Base-by-base conservation (phyloP, 1,140 invertebrate species). In the Neomicropteryx cornuta region DNA sequence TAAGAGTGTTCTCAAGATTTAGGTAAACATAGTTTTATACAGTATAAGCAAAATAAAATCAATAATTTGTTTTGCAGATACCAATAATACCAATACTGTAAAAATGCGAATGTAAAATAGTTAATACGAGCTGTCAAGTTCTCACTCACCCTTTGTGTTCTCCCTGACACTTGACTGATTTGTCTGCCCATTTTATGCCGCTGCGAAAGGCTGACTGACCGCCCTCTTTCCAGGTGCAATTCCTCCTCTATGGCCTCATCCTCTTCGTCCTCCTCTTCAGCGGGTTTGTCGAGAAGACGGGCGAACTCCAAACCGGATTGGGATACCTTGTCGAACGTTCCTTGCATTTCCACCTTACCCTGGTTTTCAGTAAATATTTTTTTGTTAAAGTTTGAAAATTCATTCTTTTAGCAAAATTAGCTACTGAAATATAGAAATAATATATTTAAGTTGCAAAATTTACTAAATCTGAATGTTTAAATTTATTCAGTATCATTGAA, bases 271-370 rank as follows among this genome's bases (percentile, higher is more conserved):
- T 17, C 37, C 13, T 33, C 31, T n/a, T 27, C 18, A 10, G 5
- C 17, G 8, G 30, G 18, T 33, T 24, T 36, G 18, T 38, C 10
- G 10, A 65, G 35, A 24, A 65, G 37, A 45, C 56, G 49, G 6
- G 68, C 65, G 40, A 86, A 87, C 27, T 77, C 64, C 17, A 71
- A 73, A 39, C 72, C 62, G 42, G 60, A 64, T 11, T 62, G 55
- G 30, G 81, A 59, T 5, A 87, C 53, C 45, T 78, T 65, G 14
- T 70, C 52, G 45, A 79, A 80, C 10, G 63, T 71, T 18, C 81
- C 81, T 44, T 71, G 60, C 52, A 79, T 76, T 27, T 71, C 60
- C 16, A 80, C 71, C 43, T 48, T 53, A 18, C 81, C 80, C 45
- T 74, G 55, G 21, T 64, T 62, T 47, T 13, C 29, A 38, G 4